Conservation (phyloP, 2,113 vertebrate genomes). For the Nothobranchius kuhntae region DNA sequence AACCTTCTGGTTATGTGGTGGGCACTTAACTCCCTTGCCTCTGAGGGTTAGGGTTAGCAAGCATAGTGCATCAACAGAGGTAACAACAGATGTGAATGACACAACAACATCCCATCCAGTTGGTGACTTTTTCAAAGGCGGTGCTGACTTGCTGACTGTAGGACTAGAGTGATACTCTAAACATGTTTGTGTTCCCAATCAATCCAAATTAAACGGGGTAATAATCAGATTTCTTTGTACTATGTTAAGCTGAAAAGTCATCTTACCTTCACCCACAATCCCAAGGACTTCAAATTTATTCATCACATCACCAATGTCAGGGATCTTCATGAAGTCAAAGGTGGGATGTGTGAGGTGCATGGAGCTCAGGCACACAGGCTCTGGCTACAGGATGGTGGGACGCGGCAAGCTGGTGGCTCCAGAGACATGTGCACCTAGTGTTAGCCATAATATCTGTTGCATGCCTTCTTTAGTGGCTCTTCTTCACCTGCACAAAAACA, state of each 20-base stretch:
- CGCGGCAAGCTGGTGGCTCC: conserved; percentile 54
- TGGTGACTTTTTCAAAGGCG: too few relatives aligned
- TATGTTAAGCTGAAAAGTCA: neutral
- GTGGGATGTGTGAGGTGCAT: conserved; percentile 59
- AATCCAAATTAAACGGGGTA: too few relatives aligned
- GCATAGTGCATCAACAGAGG: too few relatives aligned
- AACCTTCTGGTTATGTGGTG: too few relatives aligned
- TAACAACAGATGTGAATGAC: too few relatives aligned
- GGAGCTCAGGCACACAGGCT: conserved; percentile 45
- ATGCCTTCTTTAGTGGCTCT: conserved; percentile 39
- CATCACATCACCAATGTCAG: conserved; percentile 99
- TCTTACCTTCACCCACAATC: conserved; percentile 99
- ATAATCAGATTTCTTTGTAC: too few relatives aligned
- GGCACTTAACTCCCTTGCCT: too few relatives aligned
- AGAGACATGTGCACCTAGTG: conserved; percentile 21
- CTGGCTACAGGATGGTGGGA: conserved; percentile 55
- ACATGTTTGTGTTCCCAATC: too few relatives aligned
- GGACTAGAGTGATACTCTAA: too few relatives aligned
- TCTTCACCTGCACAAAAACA: conserved; percentile 51
- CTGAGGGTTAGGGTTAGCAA: too few relatives aligned
- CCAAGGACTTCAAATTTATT: conserved; percentile 99
- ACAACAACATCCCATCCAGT: too few relatives aligned
- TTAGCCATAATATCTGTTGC: conserved; percentile 51
- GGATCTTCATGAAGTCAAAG: conserved; percentile 98
- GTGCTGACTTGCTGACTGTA: too few relatives aligned